Conservation (phyloP, 2,113 vertebrate species). For the Heteronetta atricapilla region DNA sequence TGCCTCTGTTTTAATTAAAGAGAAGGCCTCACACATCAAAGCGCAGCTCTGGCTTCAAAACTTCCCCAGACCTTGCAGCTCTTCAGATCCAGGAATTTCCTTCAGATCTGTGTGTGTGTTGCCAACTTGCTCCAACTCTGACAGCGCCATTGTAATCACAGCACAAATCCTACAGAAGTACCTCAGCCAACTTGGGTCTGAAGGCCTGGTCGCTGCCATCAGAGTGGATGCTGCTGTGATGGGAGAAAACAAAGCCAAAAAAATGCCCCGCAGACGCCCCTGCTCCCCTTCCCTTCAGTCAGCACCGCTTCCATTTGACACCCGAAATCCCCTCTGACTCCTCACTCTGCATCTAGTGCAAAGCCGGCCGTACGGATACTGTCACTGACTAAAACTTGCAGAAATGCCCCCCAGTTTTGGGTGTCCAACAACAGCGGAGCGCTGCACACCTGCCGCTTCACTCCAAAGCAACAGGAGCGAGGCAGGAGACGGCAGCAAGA, state of each 20-base stretch:
- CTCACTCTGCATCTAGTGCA: rapidly evolving
- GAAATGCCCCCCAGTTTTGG: rapidly evolving
- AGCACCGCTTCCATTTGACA: rapidly evolving
- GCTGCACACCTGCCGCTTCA: neutral
- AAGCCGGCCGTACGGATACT: rapidly evolving
- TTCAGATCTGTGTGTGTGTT: rapidly evolving
- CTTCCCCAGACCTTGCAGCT: neutral
- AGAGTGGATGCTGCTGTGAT: neutral
- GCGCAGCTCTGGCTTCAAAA: neutral
- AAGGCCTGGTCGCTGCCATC: neutral
- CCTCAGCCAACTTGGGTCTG: rapidly evolving
- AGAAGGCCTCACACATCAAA: neutral
- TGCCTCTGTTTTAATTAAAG: neutral
- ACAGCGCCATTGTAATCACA: rapidly evolving
- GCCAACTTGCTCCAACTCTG: neutral
- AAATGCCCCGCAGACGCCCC: rapidly evolving
- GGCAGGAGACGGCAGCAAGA: rapidly evolving
- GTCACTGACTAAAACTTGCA: rapidly evolving
- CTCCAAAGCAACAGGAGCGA: neutral
- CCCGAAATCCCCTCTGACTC: neutral
- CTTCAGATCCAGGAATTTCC: neutral
- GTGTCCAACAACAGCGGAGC: rapidly evolving
- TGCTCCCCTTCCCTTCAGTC: neutral
- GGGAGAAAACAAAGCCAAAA: neutral
- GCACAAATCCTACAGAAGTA: neutral